Evolutionary conservation across 2,797 vertebrate species (phyloP).

Genomic region (Paramormyrops hopkinsi): DNA sequence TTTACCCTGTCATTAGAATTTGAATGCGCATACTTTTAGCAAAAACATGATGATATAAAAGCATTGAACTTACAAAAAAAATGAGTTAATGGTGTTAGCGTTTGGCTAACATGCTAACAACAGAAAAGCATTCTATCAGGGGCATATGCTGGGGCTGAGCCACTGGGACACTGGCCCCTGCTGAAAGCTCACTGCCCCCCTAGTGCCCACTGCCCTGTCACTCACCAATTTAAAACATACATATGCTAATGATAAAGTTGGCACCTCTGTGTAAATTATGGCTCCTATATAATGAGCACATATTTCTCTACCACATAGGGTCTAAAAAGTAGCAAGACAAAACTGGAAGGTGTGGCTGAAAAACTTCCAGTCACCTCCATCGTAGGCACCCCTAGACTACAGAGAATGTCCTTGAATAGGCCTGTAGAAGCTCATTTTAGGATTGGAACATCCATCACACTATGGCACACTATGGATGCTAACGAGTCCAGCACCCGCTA

Average conservation of each 20-base stretch:
- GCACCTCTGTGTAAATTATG: neutral
- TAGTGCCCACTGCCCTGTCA: neutral
- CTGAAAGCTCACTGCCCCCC: neutral
- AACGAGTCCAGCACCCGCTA: neutral
- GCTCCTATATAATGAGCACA: neutral
- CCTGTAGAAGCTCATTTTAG: neutral
- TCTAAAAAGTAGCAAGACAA: neutral
- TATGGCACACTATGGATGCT: neutral
- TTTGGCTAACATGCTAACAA: neutral
- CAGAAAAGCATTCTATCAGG: neutral
- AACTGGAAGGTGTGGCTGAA: neutral
- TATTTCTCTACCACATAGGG: neutral
- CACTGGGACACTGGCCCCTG: neutral
- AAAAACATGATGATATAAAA: neutral
- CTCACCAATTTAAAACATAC: neutral
- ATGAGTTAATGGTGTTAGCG: neutral
- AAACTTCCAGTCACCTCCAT: neutral
- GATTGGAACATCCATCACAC: neutral
- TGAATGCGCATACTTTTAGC: neutral
- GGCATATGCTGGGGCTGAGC: neutral
- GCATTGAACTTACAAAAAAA: neutral
- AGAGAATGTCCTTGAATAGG: neutral
- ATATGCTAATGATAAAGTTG: neutral
- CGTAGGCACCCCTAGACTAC: neutral
- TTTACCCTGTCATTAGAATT: neutral